Conservation (phyloP, 2,797 vertebrate species). For the Podarcis siculus region DNA sequence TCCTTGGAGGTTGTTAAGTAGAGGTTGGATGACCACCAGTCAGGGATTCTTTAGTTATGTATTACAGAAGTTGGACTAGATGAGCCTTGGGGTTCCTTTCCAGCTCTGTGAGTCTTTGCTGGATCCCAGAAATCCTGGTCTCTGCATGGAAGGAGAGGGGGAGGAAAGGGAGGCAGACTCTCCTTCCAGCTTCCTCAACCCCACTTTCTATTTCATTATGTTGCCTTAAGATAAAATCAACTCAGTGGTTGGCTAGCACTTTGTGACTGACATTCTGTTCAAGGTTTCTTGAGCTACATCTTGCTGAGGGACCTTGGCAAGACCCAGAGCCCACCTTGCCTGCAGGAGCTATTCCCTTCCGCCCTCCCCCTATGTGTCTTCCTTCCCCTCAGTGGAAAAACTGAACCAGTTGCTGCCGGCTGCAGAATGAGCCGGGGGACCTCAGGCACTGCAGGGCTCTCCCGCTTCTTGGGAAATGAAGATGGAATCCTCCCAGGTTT, state of each 20-base stretch:
- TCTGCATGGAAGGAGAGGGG: not conserved
- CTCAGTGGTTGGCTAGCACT: not conserved
- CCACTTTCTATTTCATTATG: not conserved
- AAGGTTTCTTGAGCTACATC: not conserved
- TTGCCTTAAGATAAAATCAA: not conserved
- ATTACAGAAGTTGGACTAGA: no score
- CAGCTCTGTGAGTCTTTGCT: no score
- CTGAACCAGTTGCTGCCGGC: not conserved
- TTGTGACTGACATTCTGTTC: no score
- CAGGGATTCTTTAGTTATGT: no score
- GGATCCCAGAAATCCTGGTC: no score
- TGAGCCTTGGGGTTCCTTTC: no score
- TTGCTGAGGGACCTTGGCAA: not conserved
- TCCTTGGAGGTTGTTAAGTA: no score
- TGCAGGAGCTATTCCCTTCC: not conserved
- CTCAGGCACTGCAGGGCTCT: not conserved
- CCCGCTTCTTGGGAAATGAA: not conserved
- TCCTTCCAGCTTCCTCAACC: not conserved
- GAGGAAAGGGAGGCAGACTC: not conserved
- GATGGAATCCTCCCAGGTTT: not conserved
- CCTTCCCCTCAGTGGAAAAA: not conserved
- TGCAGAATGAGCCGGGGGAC: no score
- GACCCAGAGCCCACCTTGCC: not conserved
- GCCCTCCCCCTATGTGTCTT: not conserved
- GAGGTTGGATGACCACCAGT: no score